Evolutionary conservation across 2,888 invertebrate genomes (phyloP), one percentile per base, ranked within the genome.

Genomic region (Opisthograptis luteolata): DNA sequence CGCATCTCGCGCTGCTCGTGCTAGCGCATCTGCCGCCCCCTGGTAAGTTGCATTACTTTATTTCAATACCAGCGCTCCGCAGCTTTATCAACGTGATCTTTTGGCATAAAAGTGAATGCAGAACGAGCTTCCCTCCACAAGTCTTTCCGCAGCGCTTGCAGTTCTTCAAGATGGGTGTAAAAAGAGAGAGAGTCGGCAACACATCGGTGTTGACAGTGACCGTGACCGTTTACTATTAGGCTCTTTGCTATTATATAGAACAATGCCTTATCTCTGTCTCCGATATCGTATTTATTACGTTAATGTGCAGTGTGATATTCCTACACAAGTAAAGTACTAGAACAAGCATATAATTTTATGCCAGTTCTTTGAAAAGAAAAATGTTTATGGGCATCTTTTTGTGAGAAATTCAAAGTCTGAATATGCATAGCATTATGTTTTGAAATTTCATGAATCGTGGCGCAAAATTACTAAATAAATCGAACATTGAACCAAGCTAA

Each of bases 1-100:
- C 73, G 69, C 76, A 68, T 59, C 74, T 81, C 64, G 81, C 80
- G 66, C 75, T 85, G 74, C 80, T 87, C 60, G 67, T 78, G 60
- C 64, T 85, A 42, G 79, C 83, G 62, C 79, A 82, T 59, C 70
- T 84, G 34, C 65, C 81, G 41, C 80, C 77, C 36, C 79, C 76
- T 53, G 84, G 86, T 86, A 35, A 72, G 85, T 75, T 9, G 7
- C 22, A 34, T 12, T 14, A 27, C 32, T 3, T 17, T 30, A 14
- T 28, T 46, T 37, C 17, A 17, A 17, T 3, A 17, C 17, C 17
- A 17, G 5, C 2, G 5, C 2, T 17, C 2, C 17, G 2, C 17
- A 3, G 3, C 2, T 17, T 17, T 17, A 2, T 2, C n/a, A 24
- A n/a, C 24, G 3, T 24, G 8, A 24, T 24, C 9, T 24, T n/a